Conservation (phyloP, 2,888 invertebrate species). For the Peribatodes rhomboidaria region DNA sequence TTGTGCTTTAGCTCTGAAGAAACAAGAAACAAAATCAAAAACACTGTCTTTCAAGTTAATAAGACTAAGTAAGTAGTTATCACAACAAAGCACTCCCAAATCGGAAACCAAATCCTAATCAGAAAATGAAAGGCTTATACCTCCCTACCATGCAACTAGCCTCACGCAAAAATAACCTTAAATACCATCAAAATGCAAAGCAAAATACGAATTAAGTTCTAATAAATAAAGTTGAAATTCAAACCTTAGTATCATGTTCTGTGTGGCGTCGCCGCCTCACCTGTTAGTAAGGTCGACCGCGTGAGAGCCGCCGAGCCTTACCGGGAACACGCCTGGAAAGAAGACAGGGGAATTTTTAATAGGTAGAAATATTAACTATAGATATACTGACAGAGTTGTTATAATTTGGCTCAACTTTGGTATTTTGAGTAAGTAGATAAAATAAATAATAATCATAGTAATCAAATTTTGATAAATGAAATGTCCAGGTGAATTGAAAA, state of each 20-base stretch:
- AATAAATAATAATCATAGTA: no score
- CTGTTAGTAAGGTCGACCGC: constrained; percentile 85
- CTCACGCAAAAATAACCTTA: constrained; percentile 24
- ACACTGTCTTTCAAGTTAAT: neutral
- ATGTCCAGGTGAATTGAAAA: no score
- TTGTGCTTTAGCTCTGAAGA: neutral
- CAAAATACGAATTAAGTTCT: constrained; percentile 44
- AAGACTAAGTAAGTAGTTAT: constrained; percentile 2
- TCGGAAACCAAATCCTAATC: constrained; percentile 31
- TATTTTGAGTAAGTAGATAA: no score
- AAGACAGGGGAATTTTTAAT: constrained; percentile 22
- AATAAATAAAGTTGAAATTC: constrained; percentile 75
- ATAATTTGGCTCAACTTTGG: no score
- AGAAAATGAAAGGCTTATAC: constrained; percentile 35
- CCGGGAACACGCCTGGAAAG: constrained; percentile 76
- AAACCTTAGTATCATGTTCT: constrained; percentile 86
- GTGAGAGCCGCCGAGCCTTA: constrained; percentile 79
- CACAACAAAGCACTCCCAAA: constrained; percentile 25
- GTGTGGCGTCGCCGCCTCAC: constrained; percentile 84
- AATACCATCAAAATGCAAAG: constrained; percentile 8
- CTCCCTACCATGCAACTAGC: constrained; percentile 24
- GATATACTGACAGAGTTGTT: no score
- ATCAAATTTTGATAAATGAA: no score
- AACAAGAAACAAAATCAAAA: neutral
- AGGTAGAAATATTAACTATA: neutral